phyloP scores from a whole-genome alignment of 2,797 vertebrate species.

The Yasuhikotakia modesta region DNA sequence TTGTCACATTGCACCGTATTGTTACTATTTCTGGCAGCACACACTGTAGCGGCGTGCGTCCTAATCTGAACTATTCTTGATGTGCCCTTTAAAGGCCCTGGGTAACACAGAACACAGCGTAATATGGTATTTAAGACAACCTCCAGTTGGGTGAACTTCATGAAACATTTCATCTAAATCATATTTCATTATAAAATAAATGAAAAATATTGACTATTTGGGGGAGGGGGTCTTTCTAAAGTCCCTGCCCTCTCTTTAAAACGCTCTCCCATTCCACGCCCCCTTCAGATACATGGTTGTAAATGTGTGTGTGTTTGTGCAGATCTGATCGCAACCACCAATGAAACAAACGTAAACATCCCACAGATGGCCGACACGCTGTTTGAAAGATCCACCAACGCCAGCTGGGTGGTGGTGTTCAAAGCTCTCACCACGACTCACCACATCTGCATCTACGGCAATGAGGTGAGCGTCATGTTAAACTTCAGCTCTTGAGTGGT shows the following conservation, averaged over 20 bases:
- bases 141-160: not conserved
- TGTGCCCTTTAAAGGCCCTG: conserved; percentile 8
- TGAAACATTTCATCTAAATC: no score
- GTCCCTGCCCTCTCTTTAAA: no score
- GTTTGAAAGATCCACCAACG: conserved; percentile 95
- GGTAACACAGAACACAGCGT: not conserved
- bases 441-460: conserved; percentile 97
- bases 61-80: conserved; percentile 56
- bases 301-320: conserved; percentile 35
- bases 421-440: conserved; percentile 96
- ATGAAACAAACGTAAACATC: conserved; percentile 99
- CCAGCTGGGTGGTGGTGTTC: conserved; percentile 99
- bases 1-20: conserved; percentile 2
- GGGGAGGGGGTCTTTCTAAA: no score
- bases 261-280: no score
- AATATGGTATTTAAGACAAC: not conserved
- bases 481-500: no score
- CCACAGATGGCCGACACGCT: conserved; percentile 99
- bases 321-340: conserved; percentile 98
- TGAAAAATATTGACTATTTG: no score
- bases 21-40: conserved; percentile 21
- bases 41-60: conserved; percentile 14
- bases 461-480: conserved; percentile 83
- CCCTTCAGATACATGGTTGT: no score
- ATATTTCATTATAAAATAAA: not conserved